phyloP scores from a whole-genome alignment of 2,797 vertebrate genomes.

The Denticeps clupeoides region DNA sequence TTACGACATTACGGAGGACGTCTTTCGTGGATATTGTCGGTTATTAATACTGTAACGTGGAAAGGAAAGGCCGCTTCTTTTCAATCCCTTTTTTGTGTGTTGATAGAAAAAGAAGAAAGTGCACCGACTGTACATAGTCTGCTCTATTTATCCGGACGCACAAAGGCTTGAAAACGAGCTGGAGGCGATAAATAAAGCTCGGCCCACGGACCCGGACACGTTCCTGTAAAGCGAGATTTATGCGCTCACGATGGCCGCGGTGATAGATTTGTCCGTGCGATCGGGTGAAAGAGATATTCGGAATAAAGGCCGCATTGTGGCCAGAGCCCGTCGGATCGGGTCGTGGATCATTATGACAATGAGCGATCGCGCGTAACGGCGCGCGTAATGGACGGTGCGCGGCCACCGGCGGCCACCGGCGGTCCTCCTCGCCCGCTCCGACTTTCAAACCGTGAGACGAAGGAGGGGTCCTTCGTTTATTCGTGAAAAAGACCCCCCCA shows the following conservation, averaged over 20 bases:
- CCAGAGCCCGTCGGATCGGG: constrained; percentile 50
- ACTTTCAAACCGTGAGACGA: constrained; percentile 45
- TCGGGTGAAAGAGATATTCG: constrained; percentile 62
- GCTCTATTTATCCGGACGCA: constrained; percentile 45
- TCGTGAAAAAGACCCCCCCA: too few species aligned
- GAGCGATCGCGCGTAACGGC: constrained; percentile 41
- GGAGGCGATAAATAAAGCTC: constrained; percentile 49
- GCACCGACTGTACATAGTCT: too few species aligned
- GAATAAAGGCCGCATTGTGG: constrained; percentile 61
- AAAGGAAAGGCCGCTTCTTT: too few species aligned
- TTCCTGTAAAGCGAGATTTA: constrained; percentile 60
- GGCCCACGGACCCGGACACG: constrained; percentile 38
- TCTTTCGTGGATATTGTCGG: too few species aligned
- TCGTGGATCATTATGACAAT: constrained; percentile 64
- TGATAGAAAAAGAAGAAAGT: too few species aligned
- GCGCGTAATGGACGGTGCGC: constrained; percentile 27
- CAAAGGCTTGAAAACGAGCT: constrained; percentile 38
- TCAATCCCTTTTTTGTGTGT: too few species aligned
- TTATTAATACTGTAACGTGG: too few species aligned
- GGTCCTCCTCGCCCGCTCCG: constrained; percentile 39
- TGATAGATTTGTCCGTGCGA: constrained; percentile 53
- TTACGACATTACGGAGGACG: too few species aligned
- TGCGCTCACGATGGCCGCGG: constrained; percentile 51
- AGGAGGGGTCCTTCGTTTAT: constrained; percentile 43
- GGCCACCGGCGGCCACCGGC: constrained; percentile 18